Conservation (phyloP, 1,140 invertebrate genomes). For the Contarinia nasturtii region DNA sequence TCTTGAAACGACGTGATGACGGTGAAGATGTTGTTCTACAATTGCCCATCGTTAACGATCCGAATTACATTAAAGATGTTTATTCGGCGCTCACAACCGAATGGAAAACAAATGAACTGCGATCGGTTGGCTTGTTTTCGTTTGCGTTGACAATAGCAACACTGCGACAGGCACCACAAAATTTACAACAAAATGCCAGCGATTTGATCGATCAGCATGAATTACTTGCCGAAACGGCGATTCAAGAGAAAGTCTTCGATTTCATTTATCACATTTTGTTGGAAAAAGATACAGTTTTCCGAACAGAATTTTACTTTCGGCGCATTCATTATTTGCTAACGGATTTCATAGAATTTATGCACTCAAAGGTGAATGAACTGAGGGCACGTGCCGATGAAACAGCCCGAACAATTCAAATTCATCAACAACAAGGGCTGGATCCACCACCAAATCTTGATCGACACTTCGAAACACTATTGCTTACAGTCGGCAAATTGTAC, state of each 20-base stretch:
- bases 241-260: conserved; percentile 63
- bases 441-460: conserved; percentile 51
- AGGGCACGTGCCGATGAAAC: conserved; percentile 73
- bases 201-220: conserved; percentile 53
- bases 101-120: conserved; percentile 46
- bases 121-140: conserved; percentile 56
- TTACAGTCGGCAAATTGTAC: conserved; percentile 62
- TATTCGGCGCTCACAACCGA: conserved; percentile 24
- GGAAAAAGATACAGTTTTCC: conserved; percentile 43
- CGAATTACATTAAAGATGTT: conserved; percentile 40
- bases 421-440: conserved; percentile 62
- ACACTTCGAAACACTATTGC: conserved; percentile 69
- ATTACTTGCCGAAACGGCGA: conserved; percentile 47
- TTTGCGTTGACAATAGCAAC: conserved; percentile 65
- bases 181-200: conserved; percentile 10
- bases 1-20: conserved; percentile 43
- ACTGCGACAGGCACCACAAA: conserved; percentile 29
- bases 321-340: conserved; percentile 71
- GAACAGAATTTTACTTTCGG: conserved; percentile 49
- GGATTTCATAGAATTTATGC: conserved; percentile 86
- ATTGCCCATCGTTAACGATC: conserved; percentile 51
- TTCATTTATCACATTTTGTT: conserved; percentile 55
- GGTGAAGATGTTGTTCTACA: conserved; percentile 46
- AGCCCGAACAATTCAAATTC: conserved; percentile 60
- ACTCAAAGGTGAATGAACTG: conserved; percentile 59